Percentiles rank a stretch among this genome's conserved stretches.
Evolutionary conservation across 64 coral and sea anemone genomes (phyloP).

Genomic region (Montipora sp.): DNA sequence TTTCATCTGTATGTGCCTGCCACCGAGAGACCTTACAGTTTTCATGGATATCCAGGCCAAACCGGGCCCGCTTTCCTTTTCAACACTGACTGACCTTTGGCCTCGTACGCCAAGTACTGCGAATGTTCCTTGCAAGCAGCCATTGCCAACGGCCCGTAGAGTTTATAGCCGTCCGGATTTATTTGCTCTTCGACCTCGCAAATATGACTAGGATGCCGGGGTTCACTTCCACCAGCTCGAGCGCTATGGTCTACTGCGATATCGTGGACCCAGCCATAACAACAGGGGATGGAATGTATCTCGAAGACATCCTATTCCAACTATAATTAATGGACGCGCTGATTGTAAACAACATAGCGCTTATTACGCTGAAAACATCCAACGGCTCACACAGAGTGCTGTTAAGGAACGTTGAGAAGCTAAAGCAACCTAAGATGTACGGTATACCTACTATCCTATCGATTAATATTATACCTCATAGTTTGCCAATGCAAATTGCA

Average conservation of each 20-base stretch:
- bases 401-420: not conserved
- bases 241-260: not conserved
- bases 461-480: not conserved
- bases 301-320: not conserved
- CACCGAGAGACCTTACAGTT: constrained; percentile 47
- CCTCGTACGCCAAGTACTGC: too few species aligned
- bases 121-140: too few species aligned
- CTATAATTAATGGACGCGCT: not conserved
- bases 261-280: not conserved
- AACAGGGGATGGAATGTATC: not conserved
- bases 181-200: too few species aligned
- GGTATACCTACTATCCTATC: not conserved
- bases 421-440: not conserved
- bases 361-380: too few species aligned
- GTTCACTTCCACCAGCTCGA: too few species aligned
- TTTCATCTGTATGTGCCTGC: constrained; percentile 20
- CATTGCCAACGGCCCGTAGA: too few species aligned
- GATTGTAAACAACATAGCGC: not conserved
- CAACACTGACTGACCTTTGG: too few species aligned
- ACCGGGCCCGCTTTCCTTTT: not conserved
- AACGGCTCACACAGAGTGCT: not conserved
- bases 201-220: too few species aligned
- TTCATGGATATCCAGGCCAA: constrained; percentile 38
- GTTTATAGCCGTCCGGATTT: too few species aligned
- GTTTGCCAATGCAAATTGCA: constrained; percentile 40